These are phyloP conservation scores for Poecile atricapillus DNA, from an alignment of 2,113 vertebrate species.

Conservation along the genomic window DNA sequence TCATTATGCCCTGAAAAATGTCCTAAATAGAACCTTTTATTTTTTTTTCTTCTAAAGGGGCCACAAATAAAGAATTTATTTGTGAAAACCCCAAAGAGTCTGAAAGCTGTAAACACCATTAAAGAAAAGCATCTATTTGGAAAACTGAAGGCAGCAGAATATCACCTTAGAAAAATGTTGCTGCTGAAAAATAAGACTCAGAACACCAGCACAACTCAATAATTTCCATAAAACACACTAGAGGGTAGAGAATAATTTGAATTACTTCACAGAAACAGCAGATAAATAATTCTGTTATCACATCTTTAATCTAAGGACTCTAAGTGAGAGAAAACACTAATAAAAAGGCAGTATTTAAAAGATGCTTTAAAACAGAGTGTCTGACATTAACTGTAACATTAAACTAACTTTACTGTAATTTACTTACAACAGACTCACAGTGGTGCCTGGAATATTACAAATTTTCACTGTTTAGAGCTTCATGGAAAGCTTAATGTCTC, in stretches of 20 bases:
- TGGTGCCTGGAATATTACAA: background rate
- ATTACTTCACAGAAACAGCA: background rate
- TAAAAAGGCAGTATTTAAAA: slow-evolving; percentile 27
- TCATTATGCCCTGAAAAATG: background rate
- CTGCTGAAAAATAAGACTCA: background rate
- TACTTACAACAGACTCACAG: background rate
- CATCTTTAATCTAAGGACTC: background rate
- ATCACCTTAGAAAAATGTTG: background rate
- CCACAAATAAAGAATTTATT: background rate
- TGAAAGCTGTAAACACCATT: background rate
- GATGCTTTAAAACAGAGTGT: background rate
- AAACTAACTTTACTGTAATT: slow-evolving; percentile 26
- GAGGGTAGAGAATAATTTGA: background rate
- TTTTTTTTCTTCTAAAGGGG: background rate
- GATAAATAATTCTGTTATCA: slow-evolving; percentile 6
- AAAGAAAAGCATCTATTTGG: background rate
- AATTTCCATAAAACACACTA: background rate
- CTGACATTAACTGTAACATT: background rate
- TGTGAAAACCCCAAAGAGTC: background rate
- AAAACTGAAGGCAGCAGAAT: background rate
- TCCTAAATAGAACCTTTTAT: background rate
- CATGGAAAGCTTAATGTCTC: background rate
- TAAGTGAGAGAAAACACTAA: slow-evolving; percentile 5
- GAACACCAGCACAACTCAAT: background rate
- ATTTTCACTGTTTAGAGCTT: background rate